Conservation (phyloP, 2,888 invertebrate genomes). For the Fragum sueziense region DNA sequence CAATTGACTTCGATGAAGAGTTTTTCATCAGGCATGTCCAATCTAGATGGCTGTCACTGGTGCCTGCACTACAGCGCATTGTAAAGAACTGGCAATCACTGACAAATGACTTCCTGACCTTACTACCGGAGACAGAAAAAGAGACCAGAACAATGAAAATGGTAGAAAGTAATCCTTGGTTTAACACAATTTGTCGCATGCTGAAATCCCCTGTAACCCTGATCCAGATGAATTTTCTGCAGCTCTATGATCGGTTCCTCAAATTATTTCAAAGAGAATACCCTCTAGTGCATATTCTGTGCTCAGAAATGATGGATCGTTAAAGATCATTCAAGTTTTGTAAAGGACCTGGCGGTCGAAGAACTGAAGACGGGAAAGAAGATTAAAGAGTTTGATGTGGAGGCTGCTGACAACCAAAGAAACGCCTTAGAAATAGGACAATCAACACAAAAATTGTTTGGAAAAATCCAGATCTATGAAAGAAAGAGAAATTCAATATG, state of each 20-base stretch:
- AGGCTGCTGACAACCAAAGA: slow-evolving; percentile 34
- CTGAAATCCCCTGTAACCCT: slow-evolving; percentile 39
- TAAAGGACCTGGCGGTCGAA: slow-evolving; percentile 34
- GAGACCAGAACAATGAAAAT: slow-evolving; percentile 36
- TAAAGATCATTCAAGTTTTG: slow-evolving; percentile 46
- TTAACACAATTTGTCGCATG: slow-evolving; percentile 48
- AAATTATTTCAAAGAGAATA: slow-evolving; percentile 49
- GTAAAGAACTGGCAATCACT: slow-evolving; percentile 44
- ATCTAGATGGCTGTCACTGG: slow-evolving; percentile 54
- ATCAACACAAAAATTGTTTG: slow-evolving; percentile 34
- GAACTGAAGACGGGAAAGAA: slow-evolving; percentile 30
- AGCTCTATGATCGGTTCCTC: slow-evolving; percentile 45
- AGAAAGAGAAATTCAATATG: slow-evolving; percentile 40
- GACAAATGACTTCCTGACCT: slow-evolving; percentile 34
- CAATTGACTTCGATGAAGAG: slow-evolving; percentile 49
- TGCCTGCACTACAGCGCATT: slow-evolving; percentile 50
- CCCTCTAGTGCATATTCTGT: slow-evolving; percentile 48
- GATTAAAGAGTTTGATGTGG: slow-evolving; percentile 28
- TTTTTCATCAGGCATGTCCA: slow-evolving; percentile 55
- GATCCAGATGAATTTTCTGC: slow-evolving; percentile 50
- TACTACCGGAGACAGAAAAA: slow-evolving; percentile 31
- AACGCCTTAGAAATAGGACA: slow-evolving; percentile 48
- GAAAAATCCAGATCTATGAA: slow-evolving; percentile 46
- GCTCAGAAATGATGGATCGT: slow-evolving; percentile 44
- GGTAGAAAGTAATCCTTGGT: slow-evolving; percentile 38